These are phyloP conservation scores for Drosophila lacertosa DNA, from an alignment of 1,140 invertebrate species.

Conservation along the genomic window DNA sequence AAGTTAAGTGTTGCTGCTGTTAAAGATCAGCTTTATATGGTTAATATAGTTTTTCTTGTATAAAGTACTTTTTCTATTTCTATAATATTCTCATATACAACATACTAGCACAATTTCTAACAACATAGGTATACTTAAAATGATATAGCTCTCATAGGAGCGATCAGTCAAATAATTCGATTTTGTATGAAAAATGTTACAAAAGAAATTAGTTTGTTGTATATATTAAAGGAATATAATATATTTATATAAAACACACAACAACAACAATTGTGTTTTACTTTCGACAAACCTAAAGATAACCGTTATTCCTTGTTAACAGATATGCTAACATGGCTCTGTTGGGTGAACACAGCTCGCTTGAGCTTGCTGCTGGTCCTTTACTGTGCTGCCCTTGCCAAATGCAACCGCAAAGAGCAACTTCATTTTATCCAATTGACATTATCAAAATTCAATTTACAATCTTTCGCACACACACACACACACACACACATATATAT, in stretches of 20 bases:
- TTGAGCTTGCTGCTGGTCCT: neutral
- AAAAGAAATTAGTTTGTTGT: too few relatives aligned
- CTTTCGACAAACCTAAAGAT: too few relatives aligned
- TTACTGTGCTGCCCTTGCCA: neutral
- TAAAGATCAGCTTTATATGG: neutral
- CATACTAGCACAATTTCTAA: too few relatives aligned
- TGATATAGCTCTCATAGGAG: neutral
- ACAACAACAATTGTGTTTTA: too few relatives aligned
- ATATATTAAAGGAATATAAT: too few relatives aligned
- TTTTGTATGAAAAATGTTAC: neutral
- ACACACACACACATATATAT: neutral
- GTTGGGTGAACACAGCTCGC: neutral
- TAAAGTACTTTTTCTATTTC: too few relatives aligned
- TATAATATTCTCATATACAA: too few relatives aligned
- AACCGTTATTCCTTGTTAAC: neutral
- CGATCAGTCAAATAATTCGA: too few relatives aligned
- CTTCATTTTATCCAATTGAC: conserved; percentile 66
- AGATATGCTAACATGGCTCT: conserved; percentile 1
- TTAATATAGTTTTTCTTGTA: too few relatives aligned
- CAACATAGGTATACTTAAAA: too few relatives aligned
- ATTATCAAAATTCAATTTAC: conserved; percentile 82
- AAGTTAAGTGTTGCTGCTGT: conserved; percentile 5
- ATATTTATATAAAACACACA: too few relatives aligned
- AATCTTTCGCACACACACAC: conserved; percentile 44
- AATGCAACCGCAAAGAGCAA: conserved; percentile 59